Conservation (phyloP, 2,113 vertebrate species). For the Prionailurus viverrinus region DNA sequence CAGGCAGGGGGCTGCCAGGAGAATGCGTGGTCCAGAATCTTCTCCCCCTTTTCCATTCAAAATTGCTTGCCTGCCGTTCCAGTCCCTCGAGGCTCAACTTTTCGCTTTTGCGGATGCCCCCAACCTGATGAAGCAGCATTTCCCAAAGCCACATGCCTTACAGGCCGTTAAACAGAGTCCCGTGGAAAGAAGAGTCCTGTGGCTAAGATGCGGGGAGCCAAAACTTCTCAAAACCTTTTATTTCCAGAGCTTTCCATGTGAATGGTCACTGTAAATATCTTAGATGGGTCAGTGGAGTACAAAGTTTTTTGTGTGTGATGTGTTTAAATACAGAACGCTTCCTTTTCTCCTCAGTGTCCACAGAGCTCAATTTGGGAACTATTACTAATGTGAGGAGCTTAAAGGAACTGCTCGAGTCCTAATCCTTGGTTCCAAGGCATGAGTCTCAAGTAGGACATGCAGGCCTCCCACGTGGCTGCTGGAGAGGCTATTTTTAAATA, state of each 20-base stretch:
- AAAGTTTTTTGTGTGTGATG: background rate
- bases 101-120: conserved; percentile 9
- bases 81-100: background rate
- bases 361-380: background rate
- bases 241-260: background rate
- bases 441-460: background rate
- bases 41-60: background rate
- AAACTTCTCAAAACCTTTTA: conserved; percentile 49
- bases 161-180: background rate
- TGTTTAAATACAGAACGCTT: conserved; percentile 34
- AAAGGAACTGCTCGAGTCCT: background rate
- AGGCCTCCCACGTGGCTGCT: background rate
- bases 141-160: background rate
- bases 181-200: background rate
- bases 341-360: background rate
- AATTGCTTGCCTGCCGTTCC: background rate
- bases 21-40: background rate
- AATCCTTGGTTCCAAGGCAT: background rate
- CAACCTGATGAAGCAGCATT: background rate
- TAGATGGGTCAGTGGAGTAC: background rate
- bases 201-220: background rate
- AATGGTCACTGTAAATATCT: background rate
- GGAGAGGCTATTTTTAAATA: conserved; percentile 66
- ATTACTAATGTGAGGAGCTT: background rate
- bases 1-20: background rate